Conservation (phyloP, 2,797 vertebrate genomes). For the Thamnophis elegans region DNA sequence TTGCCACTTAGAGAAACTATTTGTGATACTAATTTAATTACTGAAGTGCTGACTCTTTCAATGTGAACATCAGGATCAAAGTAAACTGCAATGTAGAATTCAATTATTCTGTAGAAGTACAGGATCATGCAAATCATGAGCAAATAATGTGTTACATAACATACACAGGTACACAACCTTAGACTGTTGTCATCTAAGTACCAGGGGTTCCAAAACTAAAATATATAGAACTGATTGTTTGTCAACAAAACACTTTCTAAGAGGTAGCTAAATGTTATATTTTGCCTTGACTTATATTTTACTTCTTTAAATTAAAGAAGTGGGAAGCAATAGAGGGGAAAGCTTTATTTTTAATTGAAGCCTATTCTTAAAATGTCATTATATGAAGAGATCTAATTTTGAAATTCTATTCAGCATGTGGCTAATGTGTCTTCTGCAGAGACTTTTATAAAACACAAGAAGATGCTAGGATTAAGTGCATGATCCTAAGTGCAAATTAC, state of each 20-base stretch:
- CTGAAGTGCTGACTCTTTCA: background rate
- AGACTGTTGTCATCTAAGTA: background rate
- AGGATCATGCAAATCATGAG: background rate
- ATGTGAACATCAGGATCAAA: background rate
- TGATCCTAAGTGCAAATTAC: slow-evolving; percentile 2
- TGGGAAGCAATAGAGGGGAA: background rate
- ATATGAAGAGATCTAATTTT: slow-evolving; percentile 6
- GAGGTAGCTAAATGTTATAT: background rate
- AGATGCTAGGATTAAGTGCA: slow-evolving; percentile 6
- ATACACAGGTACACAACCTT: background rate
- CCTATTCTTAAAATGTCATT: background rate
- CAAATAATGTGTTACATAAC: background rate
- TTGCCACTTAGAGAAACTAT: background rate
- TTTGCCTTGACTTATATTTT: background rate
- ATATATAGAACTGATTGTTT: background rate
- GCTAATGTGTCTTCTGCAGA: background rate
- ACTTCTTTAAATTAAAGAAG: background rate
- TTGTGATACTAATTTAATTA: background rate
- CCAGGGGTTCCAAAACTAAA: background rate
- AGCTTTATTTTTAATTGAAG: background rate
- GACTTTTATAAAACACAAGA: background rate
- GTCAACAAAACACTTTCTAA: background rate
- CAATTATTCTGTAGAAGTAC: background rate
- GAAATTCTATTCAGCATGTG: background rate
- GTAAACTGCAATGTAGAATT: background rate